Evolutionary conservation across 1,140 invertebrate genomes (phyloP).

Genomic region (Chrysoperla carnea): DNA sequence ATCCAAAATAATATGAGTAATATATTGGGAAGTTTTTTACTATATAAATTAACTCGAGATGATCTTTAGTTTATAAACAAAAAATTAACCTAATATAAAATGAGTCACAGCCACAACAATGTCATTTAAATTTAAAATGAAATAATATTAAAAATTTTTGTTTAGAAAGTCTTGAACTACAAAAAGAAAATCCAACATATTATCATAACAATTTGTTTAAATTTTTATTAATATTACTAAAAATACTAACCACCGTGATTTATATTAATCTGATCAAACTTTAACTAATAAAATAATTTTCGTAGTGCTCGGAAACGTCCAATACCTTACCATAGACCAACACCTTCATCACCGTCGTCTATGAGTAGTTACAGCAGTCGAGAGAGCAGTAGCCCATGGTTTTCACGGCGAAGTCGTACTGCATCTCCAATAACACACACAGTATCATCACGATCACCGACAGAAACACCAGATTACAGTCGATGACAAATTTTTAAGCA

Average conservation of each 20-base stretch:
- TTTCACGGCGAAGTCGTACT: slow-evolving; percentile 23
- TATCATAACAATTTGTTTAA: too few species aligned
- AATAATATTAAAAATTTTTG: too few species aligned
- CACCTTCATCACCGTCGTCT: slow-evolving; percentile 52
- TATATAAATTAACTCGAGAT: too few species aligned
- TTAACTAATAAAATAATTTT: slow-evolving; percentile 14
- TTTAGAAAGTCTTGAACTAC: too few species aligned
- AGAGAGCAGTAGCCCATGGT: slow-evolving; percentile 29
- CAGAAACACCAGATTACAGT: slow-evolving; percentile 4
- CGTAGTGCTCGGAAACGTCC: slow-evolving; percentile 73
- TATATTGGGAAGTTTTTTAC: too few species aligned
- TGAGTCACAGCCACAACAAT: too few species aligned
- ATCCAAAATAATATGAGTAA: too few species aligned
- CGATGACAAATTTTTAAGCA: slow-evolving; percentile 5
- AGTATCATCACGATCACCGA: slow-evolving; percentile 4
- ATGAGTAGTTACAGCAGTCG: slow-evolving; percentile 42
- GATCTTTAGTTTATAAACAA: too few species aligned
- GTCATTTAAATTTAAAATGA: too few species aligned
- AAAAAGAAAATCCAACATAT: too few species aligned
- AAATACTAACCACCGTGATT: slow-evolving; percentile 6
- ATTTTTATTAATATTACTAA: too few species aligned
- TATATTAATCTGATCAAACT: slow-evolving; percentile 5
- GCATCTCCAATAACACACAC: slow-evolving; percentile 18
- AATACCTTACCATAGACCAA: slow-evolving; percentile 72
- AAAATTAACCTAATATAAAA: too few species aligned